Evolutionary conservation across 2,797 vertebrate genomes (phyloP), one percentile per base, ranked within the genome.

Genomic region (Myotis planiceps): DNA sequence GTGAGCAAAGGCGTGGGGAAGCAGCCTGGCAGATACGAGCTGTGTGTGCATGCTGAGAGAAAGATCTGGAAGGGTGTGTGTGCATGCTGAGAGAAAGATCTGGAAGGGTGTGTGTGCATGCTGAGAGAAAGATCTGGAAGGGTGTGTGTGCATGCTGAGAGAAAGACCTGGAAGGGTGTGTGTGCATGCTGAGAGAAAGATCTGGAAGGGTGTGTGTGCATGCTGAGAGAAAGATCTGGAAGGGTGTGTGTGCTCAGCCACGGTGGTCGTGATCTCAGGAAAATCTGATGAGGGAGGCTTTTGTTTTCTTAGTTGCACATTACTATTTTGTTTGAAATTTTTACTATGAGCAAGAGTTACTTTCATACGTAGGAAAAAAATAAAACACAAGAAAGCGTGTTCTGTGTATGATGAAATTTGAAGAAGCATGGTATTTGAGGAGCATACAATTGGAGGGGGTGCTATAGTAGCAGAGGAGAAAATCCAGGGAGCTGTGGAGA

Each of bases 121-220:
- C 81, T 88, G 27, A 53, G 39, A 84, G 91, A 90, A 79, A 58
- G 72, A 63, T 88, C 88, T 65, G 27, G 34, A 82, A 95, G 69
- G 69, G 75, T 10, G 37, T 65, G 68, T 9, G 34, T 63, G 19
- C 58, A 0, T n/a, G n/a, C n/a, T n/a, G n/a, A n/a, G n/a, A n/a
- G n/a, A n/a, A n/a, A n/a, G n/a, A n/a, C n/a, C n/a, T n/a, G n/a
- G n/a, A n/a, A n/a, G n/a, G n/a, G n/a, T 76, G 18, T 74, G 42
- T 72, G 81, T 37, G 19, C 53, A 39, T 5, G 10, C 81, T 88
- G 27, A 53, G 39, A 84, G 91, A 90, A 79, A 58, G 72, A 63
- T 88, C 88, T 65, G 27, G 34, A 82, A 95, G 69, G 69, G 75
- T 10, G 37, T 65, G 68, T 9, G 34, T 63, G 19, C 58, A 0